Conservation (phyloP, 2,888 invertebrate species). For the Drosophila sordidapex region DNA sequence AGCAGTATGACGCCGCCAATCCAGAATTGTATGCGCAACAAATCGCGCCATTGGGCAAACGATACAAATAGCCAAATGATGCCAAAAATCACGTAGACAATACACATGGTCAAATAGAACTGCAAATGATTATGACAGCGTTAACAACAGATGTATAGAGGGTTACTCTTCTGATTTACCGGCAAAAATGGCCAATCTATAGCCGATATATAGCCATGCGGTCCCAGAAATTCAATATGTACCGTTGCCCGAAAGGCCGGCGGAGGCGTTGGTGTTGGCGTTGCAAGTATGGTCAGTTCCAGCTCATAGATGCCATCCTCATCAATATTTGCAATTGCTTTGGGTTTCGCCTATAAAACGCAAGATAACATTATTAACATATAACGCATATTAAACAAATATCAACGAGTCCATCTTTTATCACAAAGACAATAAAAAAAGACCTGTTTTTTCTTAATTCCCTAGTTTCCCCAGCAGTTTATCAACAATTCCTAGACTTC, state of each 20-base stretch:
- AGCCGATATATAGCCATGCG: slow-evolving; percentile 94
- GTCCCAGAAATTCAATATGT: slow-evolving; percentile 90
- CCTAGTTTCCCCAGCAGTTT: slow-evolving; percentile 7
- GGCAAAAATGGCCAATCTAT: slow-evolving; percentile 95
- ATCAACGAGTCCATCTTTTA: not conserved
- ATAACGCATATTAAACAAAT: not conserved
- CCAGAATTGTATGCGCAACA: slow-evolving; percentile 97
- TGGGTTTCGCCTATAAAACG: slow-evolving; percentile 77
- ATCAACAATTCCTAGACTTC: slow-evolving; percentile 29
- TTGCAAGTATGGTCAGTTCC: slow-evolving; percentile 85
- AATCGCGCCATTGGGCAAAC: slow-evolving; percentile 94
- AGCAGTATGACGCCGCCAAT: slow-evolving; percentile 95
- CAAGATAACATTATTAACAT: not conserved
- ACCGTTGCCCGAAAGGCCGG: slow-evolving; percentile 87
- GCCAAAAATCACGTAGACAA: slow-evolving; percentile 93
- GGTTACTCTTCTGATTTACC: slow-evolving; percentile 85
- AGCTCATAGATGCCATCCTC: slow-evolving; percentile 91
- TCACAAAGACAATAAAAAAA: not conserved
- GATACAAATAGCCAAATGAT: slow-evolving; percentile 93
- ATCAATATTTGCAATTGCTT: slow-evolving; percentile 87
- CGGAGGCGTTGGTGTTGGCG: slow-evolving; percentile 76
- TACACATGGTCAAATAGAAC: slow-evolving; percentile 96
- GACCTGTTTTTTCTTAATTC: not conserved
- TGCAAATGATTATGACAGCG: slow-evolving; percentile 77
- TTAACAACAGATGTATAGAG: not conserved